Conservation (phyloP, 2,113 vertebrate genomes). For the Leptobrachium ailaonicum region DNA sequence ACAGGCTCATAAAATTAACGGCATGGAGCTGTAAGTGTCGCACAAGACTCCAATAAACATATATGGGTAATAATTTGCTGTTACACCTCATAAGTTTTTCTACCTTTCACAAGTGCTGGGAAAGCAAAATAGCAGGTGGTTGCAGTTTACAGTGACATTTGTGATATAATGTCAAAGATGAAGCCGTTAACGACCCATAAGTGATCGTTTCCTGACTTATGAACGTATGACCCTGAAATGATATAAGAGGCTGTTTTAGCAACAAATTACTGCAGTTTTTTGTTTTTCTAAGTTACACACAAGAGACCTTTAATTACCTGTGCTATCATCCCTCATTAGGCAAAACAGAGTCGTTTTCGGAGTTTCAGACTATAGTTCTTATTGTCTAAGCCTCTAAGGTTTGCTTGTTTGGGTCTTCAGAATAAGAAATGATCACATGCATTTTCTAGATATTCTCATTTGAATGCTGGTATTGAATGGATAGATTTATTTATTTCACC, state of each 20-base stretch:
- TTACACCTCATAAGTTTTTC: not conserved
- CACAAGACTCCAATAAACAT: too few species aligned
- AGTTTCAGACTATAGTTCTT: too few species aligned
- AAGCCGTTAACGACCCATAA: not conserved
- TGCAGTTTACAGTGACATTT: not conserved
- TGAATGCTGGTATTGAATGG: too few species aligned
- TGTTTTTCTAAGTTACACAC: not conserved
- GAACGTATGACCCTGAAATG: not conserved
- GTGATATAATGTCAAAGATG: not conserved
- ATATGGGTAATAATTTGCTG: not conserved
- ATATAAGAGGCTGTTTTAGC: not conserved
- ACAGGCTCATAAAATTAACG: too few species aligned
- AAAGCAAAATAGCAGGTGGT: not conserved
- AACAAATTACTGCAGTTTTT: not conserved
- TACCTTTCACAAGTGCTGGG: not conserved
- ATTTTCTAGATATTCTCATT: too few species aligned
- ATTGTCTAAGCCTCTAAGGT: too few species aligned
- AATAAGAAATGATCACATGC: too few species aligned
- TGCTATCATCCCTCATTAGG: not conserved
- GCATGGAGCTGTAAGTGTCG: too few species aligned
- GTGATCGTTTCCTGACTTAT: constrained; percentile 6
- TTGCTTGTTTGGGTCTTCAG: too few species aligned
- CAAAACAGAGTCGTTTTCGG: not conserved
- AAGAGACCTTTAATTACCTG: not conserved
- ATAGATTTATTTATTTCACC: too few species aligned